phyloP scores from a whole-genome alignment of 2,797 vertebrate species.

The Salmo trutta region DNA sequence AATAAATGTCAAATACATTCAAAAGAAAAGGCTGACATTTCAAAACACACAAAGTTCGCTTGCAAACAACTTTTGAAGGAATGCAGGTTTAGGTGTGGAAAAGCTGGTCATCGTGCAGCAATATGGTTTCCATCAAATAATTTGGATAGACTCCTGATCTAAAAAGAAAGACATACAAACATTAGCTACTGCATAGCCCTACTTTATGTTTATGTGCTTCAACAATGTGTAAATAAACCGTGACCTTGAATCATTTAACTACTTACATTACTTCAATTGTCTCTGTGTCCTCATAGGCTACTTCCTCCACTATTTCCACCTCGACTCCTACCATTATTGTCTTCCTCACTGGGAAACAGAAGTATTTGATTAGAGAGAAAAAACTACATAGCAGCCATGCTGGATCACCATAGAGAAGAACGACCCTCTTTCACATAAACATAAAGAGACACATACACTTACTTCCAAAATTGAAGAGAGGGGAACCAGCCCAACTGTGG shows the following conservation, averaged over 20 bases:
- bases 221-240: too few species aligned
- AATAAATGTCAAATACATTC: neutral
- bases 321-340: constrained; percentile 55
- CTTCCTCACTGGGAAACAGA: constrained; percentile 43
- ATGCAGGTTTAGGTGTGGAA: constrained; percentile 28
- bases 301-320: constrained; percentile 58
- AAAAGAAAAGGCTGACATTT: neutral
- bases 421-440: neutral
- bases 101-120: constrained; percentile 24
- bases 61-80: neutral
- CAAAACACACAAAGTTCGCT: neutral
- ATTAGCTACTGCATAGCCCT: neutral
- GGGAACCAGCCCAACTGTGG: constrained; percentile 36
- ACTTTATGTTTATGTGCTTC: neutral
- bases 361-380: constrained; percentile 6
- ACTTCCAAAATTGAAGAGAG: constrained; percentile 43
- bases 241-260: neutral
- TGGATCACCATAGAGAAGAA: neutral
- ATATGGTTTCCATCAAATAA: neutral
- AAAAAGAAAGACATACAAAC: constrained; percentile 2
- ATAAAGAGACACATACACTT: constrained; percentile 4
- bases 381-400: neutral
- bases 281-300: constrained; percentile 58
- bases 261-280: constrained; percentile 57
- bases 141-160: constrained; percentile 3